Conservation (phyloP, 2,797 vertebrate species). For the Danio jaintianensis region DNA sequence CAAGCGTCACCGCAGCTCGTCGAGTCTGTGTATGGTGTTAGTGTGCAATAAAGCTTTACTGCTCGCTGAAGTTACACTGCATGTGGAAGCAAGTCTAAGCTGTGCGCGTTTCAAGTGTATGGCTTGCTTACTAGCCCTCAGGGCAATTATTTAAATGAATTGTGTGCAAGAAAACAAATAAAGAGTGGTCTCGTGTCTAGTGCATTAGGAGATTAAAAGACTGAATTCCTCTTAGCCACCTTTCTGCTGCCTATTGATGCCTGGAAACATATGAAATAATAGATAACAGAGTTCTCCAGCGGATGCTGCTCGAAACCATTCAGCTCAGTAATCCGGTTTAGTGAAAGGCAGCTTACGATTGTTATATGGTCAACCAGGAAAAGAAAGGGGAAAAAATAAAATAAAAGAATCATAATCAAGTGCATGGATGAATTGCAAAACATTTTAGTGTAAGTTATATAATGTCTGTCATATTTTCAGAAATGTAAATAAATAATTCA, state of each 20-base stretch:
- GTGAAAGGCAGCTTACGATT: conserved; percentile 34
- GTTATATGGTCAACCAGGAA: neutral
- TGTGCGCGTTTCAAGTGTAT: neutral
- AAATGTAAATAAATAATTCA: too few species aligned
- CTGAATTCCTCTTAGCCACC: neutral
- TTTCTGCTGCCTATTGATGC: neutral
- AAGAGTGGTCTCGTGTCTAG: neutral
- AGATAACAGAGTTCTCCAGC: conserved; percentile 18
- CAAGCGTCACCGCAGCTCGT: conserved; percentile 46
- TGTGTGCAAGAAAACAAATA: neutral
- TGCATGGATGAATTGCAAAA: neutral
- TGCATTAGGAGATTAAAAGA: neutral
- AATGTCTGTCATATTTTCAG: neutral
- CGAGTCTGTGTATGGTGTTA: conserved; percentile 10
- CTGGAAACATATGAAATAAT: conserved; percentile 17
- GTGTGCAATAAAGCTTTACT: conserved; percentile 2
- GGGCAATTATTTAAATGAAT: neutral
- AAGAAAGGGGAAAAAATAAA: neutral
- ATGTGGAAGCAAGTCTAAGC: neutral
- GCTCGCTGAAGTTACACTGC: conserved; percentile 7
- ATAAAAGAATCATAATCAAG: neutral
- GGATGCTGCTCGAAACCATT: conserved; percentile 5
- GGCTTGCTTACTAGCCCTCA: neutral
- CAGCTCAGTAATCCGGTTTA: conserved; percentile 25
- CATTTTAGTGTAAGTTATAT: neutral